A percentile compares a stretch with the other conserved stretches of the same genome.
phyloP scores from a whole-genome alignment of 1,140 invertebrate genomes.

The Drosophila yakuba region DNA sequence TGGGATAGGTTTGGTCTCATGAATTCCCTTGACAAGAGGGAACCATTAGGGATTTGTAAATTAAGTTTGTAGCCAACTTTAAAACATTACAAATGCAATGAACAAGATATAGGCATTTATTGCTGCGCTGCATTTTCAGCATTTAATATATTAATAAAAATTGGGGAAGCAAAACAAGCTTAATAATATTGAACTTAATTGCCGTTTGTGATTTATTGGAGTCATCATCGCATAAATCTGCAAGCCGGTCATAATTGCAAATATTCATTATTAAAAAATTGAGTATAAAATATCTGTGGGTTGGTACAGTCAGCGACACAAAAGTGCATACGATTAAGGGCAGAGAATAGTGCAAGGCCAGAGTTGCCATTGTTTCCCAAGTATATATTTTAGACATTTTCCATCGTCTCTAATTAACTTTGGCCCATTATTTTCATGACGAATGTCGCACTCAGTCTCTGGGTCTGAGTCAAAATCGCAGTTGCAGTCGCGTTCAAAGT shows the following conservation, averaged over 20 bases:
- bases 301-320: constrained; percentile 8
- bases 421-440: constrained; percentile 52
- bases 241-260: constrained; percentile 7
- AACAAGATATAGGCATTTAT: neutral
- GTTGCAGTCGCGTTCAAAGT: constrained; percentile 55
- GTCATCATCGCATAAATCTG: constrained; percentile 5
- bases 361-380: constrained; percentile 37
- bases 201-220: neutral
- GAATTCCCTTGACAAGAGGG: too few species aligned
- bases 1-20: neutral
- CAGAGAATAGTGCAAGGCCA: constrained; percentile 48
- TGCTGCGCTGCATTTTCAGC: neutral
- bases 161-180: neutral
- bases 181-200: neutral
- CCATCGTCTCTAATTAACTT: constrained; percentile 64
- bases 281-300: neutral
- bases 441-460: constrained; percentile 51
- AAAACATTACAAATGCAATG: neutral
- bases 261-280: constrained; percentile 15
- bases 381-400: constrained; percentile 29
- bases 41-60: too few species aligned
- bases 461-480: constrained; percentile 28
- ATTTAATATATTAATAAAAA: neutral
- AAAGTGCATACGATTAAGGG: neutral
- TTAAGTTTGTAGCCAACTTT: neutral